Evolutionary conservation across 2,888 invertebrate species (phyloP), one percentile per base, ranked within the genome.

Genomic region (Lithosia quadra): DNA sequence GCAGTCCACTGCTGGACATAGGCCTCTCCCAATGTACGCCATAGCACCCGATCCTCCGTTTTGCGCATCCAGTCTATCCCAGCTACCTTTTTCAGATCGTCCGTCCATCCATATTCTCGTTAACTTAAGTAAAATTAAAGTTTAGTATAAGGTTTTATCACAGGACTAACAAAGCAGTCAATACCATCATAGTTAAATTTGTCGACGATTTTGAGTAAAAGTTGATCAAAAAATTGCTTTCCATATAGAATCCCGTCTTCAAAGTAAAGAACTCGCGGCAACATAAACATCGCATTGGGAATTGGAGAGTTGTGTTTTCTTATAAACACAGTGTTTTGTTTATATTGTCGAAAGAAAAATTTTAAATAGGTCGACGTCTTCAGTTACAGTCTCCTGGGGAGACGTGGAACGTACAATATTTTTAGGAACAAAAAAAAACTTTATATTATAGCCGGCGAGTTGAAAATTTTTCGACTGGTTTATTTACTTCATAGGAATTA

Each of bases 321-420:
- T 64, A 82, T 84, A 89, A 88, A 89, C 84, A 78, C 64, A 53
- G 36, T 65, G 34, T 63, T 73, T 68, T 80, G 74, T 86, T 82
- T 80, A 81, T 84, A 85, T 81, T 67, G 62, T 74, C 73, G 63
- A 69, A 72, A 70, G 85, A 77, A 86, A 74, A 86, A 84, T 88
- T 86, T 87, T 84, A 91, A 91, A 89, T 89, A 85, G 88, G 87
- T 87, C 87, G 82, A 58, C 77, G 81, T 72, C 84, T 89, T 79
- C 82, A 80, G 83, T 85, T 85, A 77, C 85, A 57, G 22, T 62
- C 58, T 68, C 63, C 60, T 39, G 67, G 58, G 64, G 28, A 61
- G 53, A 75, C 69, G 73, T 33, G 65, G 64, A 74, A 69, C 70
- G 49, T 58, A 61, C 63, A 74, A 76, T 79, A 70, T 82, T 75